phyloP scores from a whole-genome alignment of 2,888 invertebrate genomes.

The Chironomus tentans region DNA sequence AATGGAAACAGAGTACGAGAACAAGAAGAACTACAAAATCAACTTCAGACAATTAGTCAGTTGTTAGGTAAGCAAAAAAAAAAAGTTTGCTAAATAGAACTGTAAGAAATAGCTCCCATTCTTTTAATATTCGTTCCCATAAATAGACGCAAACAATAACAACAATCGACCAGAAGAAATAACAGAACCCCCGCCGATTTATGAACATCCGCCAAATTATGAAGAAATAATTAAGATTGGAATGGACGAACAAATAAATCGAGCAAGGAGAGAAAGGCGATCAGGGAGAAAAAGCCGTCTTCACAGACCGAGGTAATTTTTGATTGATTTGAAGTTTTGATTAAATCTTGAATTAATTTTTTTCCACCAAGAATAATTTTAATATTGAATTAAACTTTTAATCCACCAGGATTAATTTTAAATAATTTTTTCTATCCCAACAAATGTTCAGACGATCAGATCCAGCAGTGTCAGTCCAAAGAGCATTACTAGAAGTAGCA shows the following conservation, averaged over 20 bases:
- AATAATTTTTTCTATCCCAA: background rate
- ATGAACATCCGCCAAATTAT: conserved; percentile 64
- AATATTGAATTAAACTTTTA: background rate
- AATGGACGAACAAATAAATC: conserved; percentile 42
- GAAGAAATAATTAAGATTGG: conserved; percentile 55
- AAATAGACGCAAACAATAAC: conserved; percentile 45
- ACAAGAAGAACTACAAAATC: conserved; percentile 54
- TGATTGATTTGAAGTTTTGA: too few relatives aligned
- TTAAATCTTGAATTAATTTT: too few relatives aligned
- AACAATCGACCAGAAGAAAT: conserved; percentile 38
- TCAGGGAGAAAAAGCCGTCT: conserved; percentile 30
- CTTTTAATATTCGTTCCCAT: conserved; percentile 33
- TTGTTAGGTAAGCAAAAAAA: conserved; percentile 47
- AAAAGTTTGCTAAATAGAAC: background rate
- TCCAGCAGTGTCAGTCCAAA: conserved; percentile 21
- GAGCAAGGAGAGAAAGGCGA: conserved; percentile 31
- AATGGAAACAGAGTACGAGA: conserved; percentile 53
- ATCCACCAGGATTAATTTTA: background rate
- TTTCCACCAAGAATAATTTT: too few relatives aligned
- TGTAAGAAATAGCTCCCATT: background rate
- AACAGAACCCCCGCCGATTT: conserved; percentile 55
- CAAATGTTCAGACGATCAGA: conserved; percentile 12
- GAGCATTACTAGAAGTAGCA: background rate
- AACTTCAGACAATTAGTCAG: conserved; percentile 58
- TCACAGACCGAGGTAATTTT: conserved; percentile 28